phyloP scores from a whole-genome alignment of 2,888 invertebrate species.

The Ophonus ardosiacus region DNA sequence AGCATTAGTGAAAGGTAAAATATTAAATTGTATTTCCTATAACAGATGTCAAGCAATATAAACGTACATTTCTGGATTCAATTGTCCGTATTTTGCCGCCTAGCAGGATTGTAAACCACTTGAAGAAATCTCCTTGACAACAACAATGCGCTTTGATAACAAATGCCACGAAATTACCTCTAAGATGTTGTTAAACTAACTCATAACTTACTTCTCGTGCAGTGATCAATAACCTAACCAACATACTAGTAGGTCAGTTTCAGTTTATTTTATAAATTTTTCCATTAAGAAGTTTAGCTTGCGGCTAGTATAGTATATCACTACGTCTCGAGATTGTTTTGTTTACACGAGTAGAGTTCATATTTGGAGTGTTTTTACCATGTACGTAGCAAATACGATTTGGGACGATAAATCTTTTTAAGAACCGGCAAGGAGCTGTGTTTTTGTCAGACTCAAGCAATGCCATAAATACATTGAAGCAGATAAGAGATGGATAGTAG shows the following conservation, averaged over 20 bases:
- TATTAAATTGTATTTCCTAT: no score
- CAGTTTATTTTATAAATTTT: conserved; percentile 54
- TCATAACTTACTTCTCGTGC: conserved; percentile 13
- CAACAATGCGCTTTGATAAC: background rate
- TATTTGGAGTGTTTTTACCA: conserved; percentile 38
- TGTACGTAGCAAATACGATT: conserved; percentile 35
- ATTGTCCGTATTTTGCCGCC: background rate
- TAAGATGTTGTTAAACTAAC: conserved; percentile 24
- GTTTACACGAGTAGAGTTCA: conserved; percentile 45
- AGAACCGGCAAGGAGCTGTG: conserved; percentile 37
- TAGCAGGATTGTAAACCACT: background rate
- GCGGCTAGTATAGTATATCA: conserved; percentile 43
- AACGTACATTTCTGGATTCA: background rate
- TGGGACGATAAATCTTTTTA: conserved; percentile 46
- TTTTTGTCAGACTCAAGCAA: conserved; percentile 41
- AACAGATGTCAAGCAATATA: no score
- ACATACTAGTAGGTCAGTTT: conserved; percentile 35
- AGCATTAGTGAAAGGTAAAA: no score
- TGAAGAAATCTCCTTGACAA: background rate
- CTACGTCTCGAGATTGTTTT: conserved; percentile 42
- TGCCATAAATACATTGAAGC: conserved; percentile 45
- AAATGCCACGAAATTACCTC: conserved; percentile 17
- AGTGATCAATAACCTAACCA: conserved; percentile 9
- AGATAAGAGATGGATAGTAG: conserved; percentile 21
- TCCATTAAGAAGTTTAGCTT: conserved; percentile 41